These are phyloP conservation scores for Tragelaphus eurycerus DNA, from an alignment of 2,797 vertebrate genomes.

Conservation along the genomic window DNA sequence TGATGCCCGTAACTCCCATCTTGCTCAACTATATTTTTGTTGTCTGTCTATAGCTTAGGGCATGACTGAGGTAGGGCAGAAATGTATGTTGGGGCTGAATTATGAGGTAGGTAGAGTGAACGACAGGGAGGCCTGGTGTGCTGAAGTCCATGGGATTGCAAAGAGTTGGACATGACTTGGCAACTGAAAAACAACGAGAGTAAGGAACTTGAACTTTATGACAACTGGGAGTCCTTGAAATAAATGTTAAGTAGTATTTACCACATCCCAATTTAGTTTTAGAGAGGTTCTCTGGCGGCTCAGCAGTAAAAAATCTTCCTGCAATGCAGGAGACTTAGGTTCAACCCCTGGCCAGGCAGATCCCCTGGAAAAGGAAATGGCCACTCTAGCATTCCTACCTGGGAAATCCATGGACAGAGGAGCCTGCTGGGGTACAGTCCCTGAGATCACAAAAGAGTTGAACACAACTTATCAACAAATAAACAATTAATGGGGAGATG, in stretches of 20 bases:
- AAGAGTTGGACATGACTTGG: not conserved
- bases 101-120: not conserved
- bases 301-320: not conserved
- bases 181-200: not conserved
- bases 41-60: not conserved
- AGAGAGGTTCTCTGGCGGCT: not conserved
- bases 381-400: not conserved
- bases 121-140: not conserved
- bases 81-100: not conserved
- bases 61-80: not conserved
- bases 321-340: not conserved
- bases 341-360: not conserved
- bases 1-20: fast-evolving
- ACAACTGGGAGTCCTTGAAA: not conserved
- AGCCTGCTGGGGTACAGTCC: not conserved
- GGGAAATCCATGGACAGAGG: not conserved
- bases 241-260: not conserved
- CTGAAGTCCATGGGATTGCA: not conserved
- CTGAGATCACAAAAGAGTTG: not conserved
- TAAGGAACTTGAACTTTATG: not conserved
- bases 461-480: not conserved
- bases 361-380: not conserved
- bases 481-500: not conserved
- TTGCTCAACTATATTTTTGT: not conserved
- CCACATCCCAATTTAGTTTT: not conserved